phyloP scores from a whole-genome alignment of 2,888 invertebrate species.

The Antheraea assamensis region DNA sequence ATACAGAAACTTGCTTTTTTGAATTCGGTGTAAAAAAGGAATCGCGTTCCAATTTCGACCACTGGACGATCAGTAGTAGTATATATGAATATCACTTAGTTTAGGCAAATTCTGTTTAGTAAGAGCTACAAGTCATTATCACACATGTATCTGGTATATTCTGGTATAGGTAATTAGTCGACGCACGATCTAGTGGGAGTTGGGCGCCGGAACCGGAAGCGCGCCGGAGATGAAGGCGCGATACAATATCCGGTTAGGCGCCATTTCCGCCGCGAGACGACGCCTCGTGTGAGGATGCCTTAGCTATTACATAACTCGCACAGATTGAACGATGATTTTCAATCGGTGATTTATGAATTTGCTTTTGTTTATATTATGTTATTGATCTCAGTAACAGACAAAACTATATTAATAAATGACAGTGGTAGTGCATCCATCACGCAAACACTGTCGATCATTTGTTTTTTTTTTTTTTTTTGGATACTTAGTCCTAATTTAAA shows the following conservation, averaged over 20 bases:
- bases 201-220: conserved; percentile 75
- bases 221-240: conserved; percentile 82
- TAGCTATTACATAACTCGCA: conserved; percentile 40
- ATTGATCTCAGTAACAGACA: not conserved
- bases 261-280: conserved; percentile 79
- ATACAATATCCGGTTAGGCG: conserved; percentile 82
- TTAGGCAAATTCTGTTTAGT: not conserved
- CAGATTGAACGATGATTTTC: conserved; percentile 45
- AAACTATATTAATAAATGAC: not conserved
- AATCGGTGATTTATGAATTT: conserved; percentile 45
- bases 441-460: no score
- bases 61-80: no score
- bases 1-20: no score
- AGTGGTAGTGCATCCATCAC: no score
- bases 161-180: conserved; percentile 77
- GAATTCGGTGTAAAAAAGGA: no score
- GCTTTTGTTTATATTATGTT: conserved; percentile 6
- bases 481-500: no score
- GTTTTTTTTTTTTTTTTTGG: no score
- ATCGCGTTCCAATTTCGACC: no score
- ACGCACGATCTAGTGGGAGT: conserved; percentile 60
- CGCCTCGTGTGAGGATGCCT: conserved; percentile 65
- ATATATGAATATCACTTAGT: not conserved
- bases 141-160: conserved; percentile 28
- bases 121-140: not conserved